Conservation (phyloP, 2,113 vertebrate genomes). For the Hucho hucho region DNA sequence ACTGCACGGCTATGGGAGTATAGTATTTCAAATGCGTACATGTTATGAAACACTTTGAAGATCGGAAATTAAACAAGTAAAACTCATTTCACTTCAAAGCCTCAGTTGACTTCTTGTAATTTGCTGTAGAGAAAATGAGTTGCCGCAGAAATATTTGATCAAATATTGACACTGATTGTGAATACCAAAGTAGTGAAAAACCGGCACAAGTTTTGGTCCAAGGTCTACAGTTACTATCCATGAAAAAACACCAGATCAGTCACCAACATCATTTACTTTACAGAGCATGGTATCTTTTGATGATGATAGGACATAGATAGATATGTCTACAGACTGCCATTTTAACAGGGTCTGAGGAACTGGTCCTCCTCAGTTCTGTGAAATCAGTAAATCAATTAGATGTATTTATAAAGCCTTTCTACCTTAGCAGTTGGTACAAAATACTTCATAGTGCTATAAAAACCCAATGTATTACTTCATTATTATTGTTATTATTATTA, state of each 20-base stretch:
- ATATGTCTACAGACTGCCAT: background rate
- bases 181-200: background rate
- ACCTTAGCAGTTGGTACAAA: too few relatives aligned
- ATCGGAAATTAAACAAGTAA: conserved; percentile 25
- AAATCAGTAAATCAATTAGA: too few relatives aligned
- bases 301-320: too few relatives aligned
- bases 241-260: conserved; percentile 10
- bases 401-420: too few relatives aligned
- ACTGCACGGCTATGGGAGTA: conserved; percentile 58
- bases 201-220: background rate
- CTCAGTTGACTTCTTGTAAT: conserved; percentile 40
- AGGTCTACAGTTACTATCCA: background rate
- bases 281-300: conserved; percentile 13
- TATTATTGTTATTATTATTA: too few relatives aligned
- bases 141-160: background rate
- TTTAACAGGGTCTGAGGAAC: background rate
- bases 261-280: conserved; percentile 31
- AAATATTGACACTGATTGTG: conserved; percentile 9
- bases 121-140: background rate
- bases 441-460: too few relatives aligned
- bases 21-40: conserved; percentile 60
- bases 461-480: too few relatives aligned
- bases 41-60: conserved; percentile 51
- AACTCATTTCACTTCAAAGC: conserved; percentile 57
- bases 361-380: conserved; percentile 9